Evolutionary conservation across 2,888 invertebrate genomes (phyloP).

Genomic region (Chloroclysta siterata): DNA sequence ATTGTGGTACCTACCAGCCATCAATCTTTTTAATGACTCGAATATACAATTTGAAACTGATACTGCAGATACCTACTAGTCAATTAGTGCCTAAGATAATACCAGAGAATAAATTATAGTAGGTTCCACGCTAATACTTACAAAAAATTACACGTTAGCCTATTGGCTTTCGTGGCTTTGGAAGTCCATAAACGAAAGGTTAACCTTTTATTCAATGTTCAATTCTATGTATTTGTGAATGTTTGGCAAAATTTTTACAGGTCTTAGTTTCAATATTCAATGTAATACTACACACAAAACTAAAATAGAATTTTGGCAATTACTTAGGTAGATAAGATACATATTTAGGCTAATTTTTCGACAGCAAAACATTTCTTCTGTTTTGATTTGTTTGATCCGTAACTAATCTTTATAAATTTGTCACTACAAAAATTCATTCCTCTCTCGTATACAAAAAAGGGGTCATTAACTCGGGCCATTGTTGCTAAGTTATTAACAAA

Average conservation of each 20-base stretch:
- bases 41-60: slow-evolving; percentile 27
- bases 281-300: no score
- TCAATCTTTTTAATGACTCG: slow-evolving; percentile 28
- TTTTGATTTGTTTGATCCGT: no score
- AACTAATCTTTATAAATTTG: no score
- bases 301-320: no score
- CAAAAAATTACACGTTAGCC: slow-evolving; percentile 53
- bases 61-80: slow-evolving; percentile 20
- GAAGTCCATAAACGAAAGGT: slow-evolving; percentile 49
- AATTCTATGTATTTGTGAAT: slow-evolving; percentile 47
- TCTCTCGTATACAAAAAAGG: no score
- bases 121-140: no score
- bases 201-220: slow-evolving; percentile 44
- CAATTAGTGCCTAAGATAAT: slow-evolving; percentile 39
- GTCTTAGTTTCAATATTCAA: no score
- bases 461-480: slow-evolving; percentile 8
- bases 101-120: slow-evolving; percentile 19
- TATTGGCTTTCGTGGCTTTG: slow-evolving; percentile 57
- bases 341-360: no score
- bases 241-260: slow-evolving; percentile 20
- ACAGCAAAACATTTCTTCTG: no score
- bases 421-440: no score
- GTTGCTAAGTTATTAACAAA: not conserved
- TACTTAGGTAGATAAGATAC: no score
- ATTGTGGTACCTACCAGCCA: slow-evolving; percentile 15